Evolutionary conservation across 2,888 invertebrate genomes (phyloP), one percentile per base, ranked within the genome.

Genomic region (Endomychus coccineus): DNA sequence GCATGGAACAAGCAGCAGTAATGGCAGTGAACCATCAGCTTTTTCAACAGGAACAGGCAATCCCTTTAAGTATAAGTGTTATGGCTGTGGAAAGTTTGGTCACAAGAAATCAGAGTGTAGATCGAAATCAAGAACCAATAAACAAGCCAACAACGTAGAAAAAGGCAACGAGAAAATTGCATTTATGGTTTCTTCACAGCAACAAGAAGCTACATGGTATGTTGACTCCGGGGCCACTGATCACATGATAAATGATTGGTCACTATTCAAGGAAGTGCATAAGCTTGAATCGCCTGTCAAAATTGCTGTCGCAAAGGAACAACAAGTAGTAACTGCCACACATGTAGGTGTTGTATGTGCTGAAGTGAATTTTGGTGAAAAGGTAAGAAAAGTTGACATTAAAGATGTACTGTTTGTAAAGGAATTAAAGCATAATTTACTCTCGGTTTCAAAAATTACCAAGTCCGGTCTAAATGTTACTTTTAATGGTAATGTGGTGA

Each of bases 291-390:
- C 16, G 6, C 55, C 52, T 6, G 10, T 60, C 4, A 50, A 55
- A 44, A 59, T 60, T 15, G 51, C 50, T 27, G 38, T 58, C 24
- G 58, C 60, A 32, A 57, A 56, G 47, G 36, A 47, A 33, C 49
- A 44, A 22, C 25, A 37, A 21, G 55, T 43, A 44, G 49, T 61
- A 39, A 35, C 40, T 34, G 56, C 56, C 3, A 55, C 49, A 1
- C 52, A 58, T 42, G 50, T 38, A 28, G 58, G 56, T n/a, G 16
- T 9, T 7, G 11, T 27, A 16, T 11, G 11, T 3, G 21, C 14
- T 11, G 4, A 5, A 12, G n/a, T 5, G 4, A n/a, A 3, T 9
- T 5, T 32, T 5, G 14, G 15, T 9, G 13, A 13, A 7, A 19
- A 7, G 10, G 11, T 7, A 30, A 31, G n/a, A 10, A 36, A 12